A percentile compares a stretch with the other conserved stretches of the same genome.
Evolutionary conservation across 2,888 invertebrate genomes (phyloP).

Genomic region (Pycnomerus fuliginosus): DNA sequence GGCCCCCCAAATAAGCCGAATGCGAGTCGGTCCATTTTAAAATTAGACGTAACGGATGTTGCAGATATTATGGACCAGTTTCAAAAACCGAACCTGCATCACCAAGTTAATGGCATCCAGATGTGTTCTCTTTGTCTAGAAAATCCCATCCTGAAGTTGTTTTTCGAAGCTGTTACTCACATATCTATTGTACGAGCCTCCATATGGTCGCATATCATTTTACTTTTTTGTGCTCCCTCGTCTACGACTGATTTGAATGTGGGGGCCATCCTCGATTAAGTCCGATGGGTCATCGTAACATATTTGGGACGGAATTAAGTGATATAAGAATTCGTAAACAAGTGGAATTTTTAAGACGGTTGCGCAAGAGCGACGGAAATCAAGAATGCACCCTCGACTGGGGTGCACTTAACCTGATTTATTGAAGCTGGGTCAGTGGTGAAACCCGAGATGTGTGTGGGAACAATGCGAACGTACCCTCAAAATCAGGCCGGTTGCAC

Average conservation of each 20-base stretch:
- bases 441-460: conserved; percentile 45
- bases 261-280: too few relatives aligned
- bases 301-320: too few relatives aligned
- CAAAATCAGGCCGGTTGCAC: conserved; percentile 40
- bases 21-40: conserved; percentile 19
- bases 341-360: too few relatives aligned
- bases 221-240: conserved; percentile 9
- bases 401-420: conserved; percentile 42
- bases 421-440: conserved; percentile 47
- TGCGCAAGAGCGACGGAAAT: conserved; percentile 7
- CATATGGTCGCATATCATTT: conserved; percentile 24
- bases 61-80: conserved; percentile 33
- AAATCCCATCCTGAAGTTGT: conserved; percentile 33
- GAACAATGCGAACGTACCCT: conserved; percentile 36
- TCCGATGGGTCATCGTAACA: too few relatives aligned
- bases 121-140: conserved; percentile 28
- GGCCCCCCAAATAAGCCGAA: conserved; percentile 10
- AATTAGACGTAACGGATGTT: conserved; percentile 33
- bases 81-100: conserved; percentile 35
- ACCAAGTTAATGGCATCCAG: conserved; percentile 27
- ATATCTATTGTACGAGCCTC: conserved; percentile 39
- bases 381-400: conserved; percentile 20
- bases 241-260: too few relatives aligned
- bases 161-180: conserved; percentile 40
- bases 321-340: too few relatives aligned